Conservation (phyloP, 2,113 vertebrate species). For the Theristicus caerulescens region DNA sequence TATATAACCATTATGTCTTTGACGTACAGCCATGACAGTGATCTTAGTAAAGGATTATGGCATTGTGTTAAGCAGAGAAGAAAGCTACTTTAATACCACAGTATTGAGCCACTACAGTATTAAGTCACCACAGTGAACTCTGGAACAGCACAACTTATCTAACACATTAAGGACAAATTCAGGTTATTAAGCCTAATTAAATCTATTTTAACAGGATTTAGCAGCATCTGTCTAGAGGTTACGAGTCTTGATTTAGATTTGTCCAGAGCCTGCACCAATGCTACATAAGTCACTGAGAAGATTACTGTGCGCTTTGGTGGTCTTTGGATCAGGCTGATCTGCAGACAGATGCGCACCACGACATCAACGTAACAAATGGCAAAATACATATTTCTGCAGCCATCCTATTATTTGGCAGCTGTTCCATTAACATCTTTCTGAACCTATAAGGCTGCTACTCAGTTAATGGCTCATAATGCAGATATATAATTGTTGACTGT, state of each 20-base stretch:
- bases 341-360: neutral
- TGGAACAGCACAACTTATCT: neutral
- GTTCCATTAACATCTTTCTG: constrained; percentile 14
- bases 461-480: constrained; percentile 19
- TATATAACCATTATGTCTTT: neutral
- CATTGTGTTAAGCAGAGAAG: neutral
- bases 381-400: neutral
- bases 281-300: neutral
- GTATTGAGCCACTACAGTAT: neutral
- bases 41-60: neutral
- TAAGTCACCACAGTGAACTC: neutral
- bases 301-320: neutral
- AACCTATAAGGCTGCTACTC: neutral
- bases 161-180: neutral
- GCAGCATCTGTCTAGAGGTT: neutral
- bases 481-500: neutral
- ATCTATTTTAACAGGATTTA: neutral
- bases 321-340: neutral
- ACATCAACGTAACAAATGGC: neutral
- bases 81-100: neutral
- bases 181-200: constrained; percentile 27
- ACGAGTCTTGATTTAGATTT: neutral
- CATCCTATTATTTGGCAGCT: constrained; percentile 28
- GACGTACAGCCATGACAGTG: neutral
- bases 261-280: neutral